Percentiles rank a stretch among this genome's conserved stretches.
These are phyloP conservation scores for Holocentrus rufus DNA, from an alignment of 2,797 vertebrate species.

Conservation along the genomic window DNA sequence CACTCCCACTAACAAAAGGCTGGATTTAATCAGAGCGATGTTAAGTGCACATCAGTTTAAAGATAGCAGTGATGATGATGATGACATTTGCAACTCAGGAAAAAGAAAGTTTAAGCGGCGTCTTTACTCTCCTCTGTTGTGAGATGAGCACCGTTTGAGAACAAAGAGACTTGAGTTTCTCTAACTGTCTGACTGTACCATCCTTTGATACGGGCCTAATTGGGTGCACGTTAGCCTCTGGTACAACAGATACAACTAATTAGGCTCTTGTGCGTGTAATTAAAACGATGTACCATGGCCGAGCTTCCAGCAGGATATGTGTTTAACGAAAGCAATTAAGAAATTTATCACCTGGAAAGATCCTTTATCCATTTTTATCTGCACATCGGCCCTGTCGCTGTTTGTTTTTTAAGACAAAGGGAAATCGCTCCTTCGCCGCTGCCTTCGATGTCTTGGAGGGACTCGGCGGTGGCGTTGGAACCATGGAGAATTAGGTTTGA, in stretches of 20 bases:
- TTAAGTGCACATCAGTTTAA: constrained; percentile 45
- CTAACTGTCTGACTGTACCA: constrained; percentile 48
- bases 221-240: constrained; percentile 80
- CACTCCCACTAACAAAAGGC: constrained; percentile 11
- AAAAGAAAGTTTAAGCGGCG: constrained; percentile 43
- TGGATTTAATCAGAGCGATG: constrained; percentile 59
- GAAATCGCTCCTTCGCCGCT: constrained; percentile 37
- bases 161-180: constrained; percentile 50
- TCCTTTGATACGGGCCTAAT: constrained; percentile 82
- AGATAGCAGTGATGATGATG: constrained; percentile 62
- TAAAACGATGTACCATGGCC: constrained; percentile 81
- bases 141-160: constrained; percentile 63
- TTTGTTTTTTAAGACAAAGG: constrained; percentile 68
- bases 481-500: constrained; percentile 70
- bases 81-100: constrained; percentile 63
- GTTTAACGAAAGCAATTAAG: constrained; percentile 82
- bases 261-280: constrained; percentile 82
- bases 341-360: constrained; percentile 82
- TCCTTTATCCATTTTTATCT: constrained; percentile 72
- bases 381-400: constrained; percentile 39
- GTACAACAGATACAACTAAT: constrained; percentile 83
- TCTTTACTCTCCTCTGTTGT: constrained; percentile 60
- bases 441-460: constrained; percentile 33
- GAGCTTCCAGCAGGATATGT: constrained; percentile 76
- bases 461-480: constrained; percentile 44